A percentile compares a stretch with the other conserved stretches of the same genome.
These are phyloP conservation scores for Cyclophora punctaria DNA, from an alignment of 2,888 invertebrate species.

Conservation along the genomic window DNA sequence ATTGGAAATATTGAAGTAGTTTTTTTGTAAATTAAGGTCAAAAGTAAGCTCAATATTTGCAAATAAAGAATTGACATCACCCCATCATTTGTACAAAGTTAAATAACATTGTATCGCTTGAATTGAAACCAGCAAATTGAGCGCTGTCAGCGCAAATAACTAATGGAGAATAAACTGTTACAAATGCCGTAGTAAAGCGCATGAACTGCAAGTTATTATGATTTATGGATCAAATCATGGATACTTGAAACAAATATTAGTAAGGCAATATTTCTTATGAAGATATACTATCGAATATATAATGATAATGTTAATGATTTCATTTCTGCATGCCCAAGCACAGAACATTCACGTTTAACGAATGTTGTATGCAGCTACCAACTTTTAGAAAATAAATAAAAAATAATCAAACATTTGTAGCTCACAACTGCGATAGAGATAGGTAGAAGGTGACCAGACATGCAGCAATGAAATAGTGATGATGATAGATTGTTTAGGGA, in stretches of 20 bases:
- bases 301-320: slow-evolving; percentile 46
- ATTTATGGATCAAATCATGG: slow-evolving; percentile 49
- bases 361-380: slow-evolving; percentile 56
- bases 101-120: too few relatives aligned
- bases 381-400: slow-evolving; percentile 38
- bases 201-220: slow-evolving; percentile 58
- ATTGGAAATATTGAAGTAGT: too few relatives aligned
- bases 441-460: slow-evolving; percentile 70
- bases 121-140: slow-evolving; percentile 1
- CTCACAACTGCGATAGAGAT: slow-evolving; percentile 45
- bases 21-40: too few relatives aligned
- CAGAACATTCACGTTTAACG: slow-evolving; percentile 49
- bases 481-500: slow-evolving; percentile 14
- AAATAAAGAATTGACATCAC: not conserved
- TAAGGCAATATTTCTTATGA: not conserved
- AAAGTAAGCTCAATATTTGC: too few relatives aligned
- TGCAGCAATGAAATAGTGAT: slow-evolving; percentile 60
- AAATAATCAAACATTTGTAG: slow-evolving; percentile 45
- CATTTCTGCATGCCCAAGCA: slow-evolving; percentile 76
- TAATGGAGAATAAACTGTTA: slow-evolving; percentile 47
- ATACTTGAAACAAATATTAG: slow-evolving; percentile 34
- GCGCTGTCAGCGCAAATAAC: slow-evolving; percentile 10
- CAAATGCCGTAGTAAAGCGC: slow-evolving; percentile 62
- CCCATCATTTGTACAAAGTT: too few relatives aligned
- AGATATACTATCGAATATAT: slow-evolving; percentile 31